A percentile compares a stretch with the other conserved stretches of the same genome.
Evolutionary conservation across 1,140 invertebrate species (phyloP).

Genomic region (Aphaenogaster ashmeadi): DNA sequence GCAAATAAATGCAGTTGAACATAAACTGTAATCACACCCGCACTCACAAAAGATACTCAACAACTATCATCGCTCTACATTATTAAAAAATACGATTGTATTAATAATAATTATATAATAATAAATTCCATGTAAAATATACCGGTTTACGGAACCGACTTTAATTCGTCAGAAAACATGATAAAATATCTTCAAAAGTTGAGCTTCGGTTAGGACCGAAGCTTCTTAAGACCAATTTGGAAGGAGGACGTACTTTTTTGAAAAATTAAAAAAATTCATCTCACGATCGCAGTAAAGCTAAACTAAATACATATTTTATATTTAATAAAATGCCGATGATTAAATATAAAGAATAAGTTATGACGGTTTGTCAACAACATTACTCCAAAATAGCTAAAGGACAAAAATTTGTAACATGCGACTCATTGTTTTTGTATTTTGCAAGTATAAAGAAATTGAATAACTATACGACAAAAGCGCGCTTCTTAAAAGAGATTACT

Average conservation of each 20-base stretch:
- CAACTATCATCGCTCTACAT: neutral
- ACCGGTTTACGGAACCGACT: neutral
- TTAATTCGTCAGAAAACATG: neutral
- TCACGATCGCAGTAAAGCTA: neutral
- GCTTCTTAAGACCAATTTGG: neutral
- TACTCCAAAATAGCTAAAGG: neutral
- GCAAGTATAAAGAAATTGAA: neutral
- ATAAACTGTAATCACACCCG: neutral
- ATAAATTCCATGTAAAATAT: neutral
- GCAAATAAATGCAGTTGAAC: constrained; percentile 6
- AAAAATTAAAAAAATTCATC: neutral
- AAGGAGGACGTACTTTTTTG: neutral
- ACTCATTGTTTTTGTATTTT: neutral
- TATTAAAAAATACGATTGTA: neutral
- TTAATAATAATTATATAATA: constrained; percentile 4
- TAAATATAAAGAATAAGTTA: constrained; percentile 5
- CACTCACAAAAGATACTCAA: neutral
- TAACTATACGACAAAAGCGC: neutral
- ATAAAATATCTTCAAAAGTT: neutral
- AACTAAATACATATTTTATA: neutral
- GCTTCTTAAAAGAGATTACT: neutral
- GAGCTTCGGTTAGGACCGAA: neutral
- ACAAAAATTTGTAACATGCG: neutral
- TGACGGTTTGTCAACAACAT: neutral
- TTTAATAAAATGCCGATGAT: constrained; percentile 5